These are phyloP conservation scores for Alaudala cheleensis DNA, from an alignment of 2,113 vertebrate genomes.

Conservation along the genomic window DNA sequence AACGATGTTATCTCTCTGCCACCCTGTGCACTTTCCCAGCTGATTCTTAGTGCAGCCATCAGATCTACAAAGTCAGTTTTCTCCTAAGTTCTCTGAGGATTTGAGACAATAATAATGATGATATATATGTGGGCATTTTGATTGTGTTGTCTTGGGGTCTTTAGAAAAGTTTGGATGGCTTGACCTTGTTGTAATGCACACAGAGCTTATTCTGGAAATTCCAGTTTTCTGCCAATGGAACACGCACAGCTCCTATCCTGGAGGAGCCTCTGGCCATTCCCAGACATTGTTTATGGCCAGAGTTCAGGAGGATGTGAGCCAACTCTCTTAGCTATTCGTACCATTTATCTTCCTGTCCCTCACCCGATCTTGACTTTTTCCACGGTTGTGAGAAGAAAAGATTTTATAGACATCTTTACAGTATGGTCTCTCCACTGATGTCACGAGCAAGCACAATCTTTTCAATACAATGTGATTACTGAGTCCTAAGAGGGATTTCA, in stretches of 20 bases:
- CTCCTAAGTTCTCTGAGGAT: background rate
- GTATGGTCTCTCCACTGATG: background rate
- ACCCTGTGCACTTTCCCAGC: background rate
- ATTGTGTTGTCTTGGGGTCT: background rate
- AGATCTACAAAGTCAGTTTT: background rate
- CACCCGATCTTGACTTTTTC: background rate
- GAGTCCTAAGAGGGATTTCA: background rate
- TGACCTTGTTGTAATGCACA: constrained; percentile 11
- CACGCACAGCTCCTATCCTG: background rate
- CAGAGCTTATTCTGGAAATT: constrained; percentile 14
- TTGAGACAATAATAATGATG: background rate
- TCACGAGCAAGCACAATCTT: background rate
- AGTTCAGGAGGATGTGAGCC: constrained; percentile 54
- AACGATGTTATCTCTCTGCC: accelerated
- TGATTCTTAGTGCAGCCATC: background rate
- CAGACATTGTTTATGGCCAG: constrained; percentile 52
- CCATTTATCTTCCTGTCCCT: constrained; percentile 32
- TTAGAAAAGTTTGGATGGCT: background rate
- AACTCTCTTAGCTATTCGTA: constrained; percentile 38
- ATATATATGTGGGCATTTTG: background rate
- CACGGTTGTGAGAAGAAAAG: background rate
- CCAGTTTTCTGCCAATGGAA: constrained; percentile 43
- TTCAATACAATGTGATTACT: background rate
- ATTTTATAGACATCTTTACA: background rate
- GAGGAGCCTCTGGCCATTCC: constrained; percentile 49